Base-by-base conservation (phyloP, 2,888 invertebrate genomes). In the Amblyjoppa proteus region DNA sequence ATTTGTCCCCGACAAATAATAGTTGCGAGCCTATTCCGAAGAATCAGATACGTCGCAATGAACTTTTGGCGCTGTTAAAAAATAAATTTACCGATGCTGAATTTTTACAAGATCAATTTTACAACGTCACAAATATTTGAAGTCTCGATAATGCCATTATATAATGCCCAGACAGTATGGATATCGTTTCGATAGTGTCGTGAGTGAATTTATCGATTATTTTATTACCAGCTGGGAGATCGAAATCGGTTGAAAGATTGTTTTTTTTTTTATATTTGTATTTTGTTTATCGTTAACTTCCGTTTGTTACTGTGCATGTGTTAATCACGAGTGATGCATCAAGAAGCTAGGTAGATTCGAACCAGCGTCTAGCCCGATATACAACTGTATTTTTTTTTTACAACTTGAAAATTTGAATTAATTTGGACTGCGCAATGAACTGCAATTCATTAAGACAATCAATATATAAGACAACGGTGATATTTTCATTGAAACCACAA, bases 141-240 rank as follows among this genome's bases (percentile, higher is more conserved):
- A 51, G 34, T 80, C 49, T 20, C 41, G n/a, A 53, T 84, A 84
- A 84, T 81, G 80, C 84, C 76, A 68, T 81, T 73, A 25, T 56
- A 28, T 81, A 84, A 84, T 84, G 81, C 81, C 84, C 84, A 81
- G 41, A 84, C 53, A 41, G 38, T 76, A 25, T 82, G 76, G 56
- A 16, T 25, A 71, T 70, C 3, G 53, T 49, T 61, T n/a, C 20
- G 28, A 34, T 58, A 69, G 58, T 45, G 25, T 34, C 4, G 41
- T 28, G 4, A 25, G 20, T 66, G 11, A 61, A 16, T 66, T 71
- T 64, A 34, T 20, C n/a, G 13, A 53, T 80, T 34, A 34, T 66
- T 34, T 38, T 34, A 34, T 68, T 7, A n/a, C 38, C 20, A 41
- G 38, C 5, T 41, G 20, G 38, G 34, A 13, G 34, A 34, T 34